Base-by-base conservation (phyloP, 2,113 vertebrate genomes). In the Arvicanthis niloticus region DNA sequence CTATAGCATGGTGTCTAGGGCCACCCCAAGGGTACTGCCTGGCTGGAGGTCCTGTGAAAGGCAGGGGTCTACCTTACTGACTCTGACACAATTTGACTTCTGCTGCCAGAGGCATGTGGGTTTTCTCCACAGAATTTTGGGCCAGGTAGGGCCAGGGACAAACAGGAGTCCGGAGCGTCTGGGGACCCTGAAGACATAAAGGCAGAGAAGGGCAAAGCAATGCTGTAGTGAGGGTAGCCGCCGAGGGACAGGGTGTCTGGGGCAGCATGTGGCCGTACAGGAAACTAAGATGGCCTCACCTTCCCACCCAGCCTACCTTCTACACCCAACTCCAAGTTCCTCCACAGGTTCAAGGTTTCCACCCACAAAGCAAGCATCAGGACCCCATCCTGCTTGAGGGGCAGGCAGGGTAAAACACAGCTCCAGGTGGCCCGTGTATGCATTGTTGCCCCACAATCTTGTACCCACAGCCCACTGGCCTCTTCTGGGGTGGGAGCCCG, bases 211-310 rank as follows among this genome's bases (percentile, higher is more conserved):
- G 13, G 22, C 1, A 7, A 13, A 62, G 3, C 4, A 2, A 67
- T 9, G 56, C 56, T 48, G 13, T 4, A 8, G 13, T 2, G 16
- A n/a, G 48, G 1, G 7, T 11, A 17, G 3, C 10, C n/a, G 16
- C 65, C 62, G 22, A n/a, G 10, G 77, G 12, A 10, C 51, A 89
- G 68, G 68, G 37, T 22, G 3, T 15, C 72, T 76, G 86, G 11
- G 26, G 56, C 72, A 65, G 21, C 58, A 65, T 22, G 51, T 24
- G 31, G 60, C n/a, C 53, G 60, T 53, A 2, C 15, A 58, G 70
- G n/a, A 31, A 2, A 21, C 70, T 12, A 53, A 42, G n/a, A 31
- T 34, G 9, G n/a, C 22, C 16, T n/a, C 22, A 4, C 53, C 1
- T 6, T n/a, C 87, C 22, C 5, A 13, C 48, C 45, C 37, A 48